A percentile compares a stretch with the other conserved stretches of the same genome.
Conservation (phyloP, 1,140 invertebrate genomes). For the Trachymyrmex cornetzi region DNA sequence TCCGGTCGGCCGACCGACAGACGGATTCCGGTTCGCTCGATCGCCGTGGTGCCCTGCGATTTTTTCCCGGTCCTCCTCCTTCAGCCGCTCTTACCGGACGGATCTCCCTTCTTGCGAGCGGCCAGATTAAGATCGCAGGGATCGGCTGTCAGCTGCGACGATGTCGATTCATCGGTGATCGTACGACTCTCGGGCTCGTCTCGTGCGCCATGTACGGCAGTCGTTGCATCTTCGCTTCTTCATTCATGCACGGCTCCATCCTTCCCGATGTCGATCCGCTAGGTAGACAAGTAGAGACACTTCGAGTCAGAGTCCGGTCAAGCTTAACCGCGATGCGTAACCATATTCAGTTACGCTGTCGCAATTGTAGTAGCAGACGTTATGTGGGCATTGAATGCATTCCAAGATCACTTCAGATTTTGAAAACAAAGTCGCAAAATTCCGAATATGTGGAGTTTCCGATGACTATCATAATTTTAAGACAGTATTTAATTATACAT, state of each 20-base stretch:
- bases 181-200: slow-evolving; percentile 28
- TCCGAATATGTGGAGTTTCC: background rate
- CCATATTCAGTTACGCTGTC: slow-evolving; percentile 37
- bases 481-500: background rate
- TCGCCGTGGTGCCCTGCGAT: slow-evolving; percentile 66
- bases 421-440: background rate
- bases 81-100: background rate
- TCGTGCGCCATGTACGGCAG: slow-evolving; percentile 56
- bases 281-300: slow-evolving; percentile 44
- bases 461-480: background rate
- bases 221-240: slow-evolving; percentile 47
- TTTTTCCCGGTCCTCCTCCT: slow-evolving; percentile 68
- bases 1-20: slow-evolving; percentile 75
- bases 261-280: slow-evolving; percentile 22
- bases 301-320: background rate
- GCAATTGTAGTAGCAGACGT: background rate
- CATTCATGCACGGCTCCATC: slow-evolving; percentile 21
- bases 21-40: slow-evolving; percentile 75
- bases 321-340: slow-evolving; percentile 26
- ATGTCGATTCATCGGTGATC: slow-evolving; percentile 40
- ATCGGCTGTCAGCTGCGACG: slow-evolving; percentile 78
- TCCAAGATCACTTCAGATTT: background rate
- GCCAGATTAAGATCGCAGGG: slow-evolving; percentile 81
- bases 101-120: slow-evolving; percentile 73
- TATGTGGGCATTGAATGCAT: background rate